Evolutionary conservation across 2,113 vertebrate genomes (phyloP).

Genomic region (Natator depressus): DNA sequence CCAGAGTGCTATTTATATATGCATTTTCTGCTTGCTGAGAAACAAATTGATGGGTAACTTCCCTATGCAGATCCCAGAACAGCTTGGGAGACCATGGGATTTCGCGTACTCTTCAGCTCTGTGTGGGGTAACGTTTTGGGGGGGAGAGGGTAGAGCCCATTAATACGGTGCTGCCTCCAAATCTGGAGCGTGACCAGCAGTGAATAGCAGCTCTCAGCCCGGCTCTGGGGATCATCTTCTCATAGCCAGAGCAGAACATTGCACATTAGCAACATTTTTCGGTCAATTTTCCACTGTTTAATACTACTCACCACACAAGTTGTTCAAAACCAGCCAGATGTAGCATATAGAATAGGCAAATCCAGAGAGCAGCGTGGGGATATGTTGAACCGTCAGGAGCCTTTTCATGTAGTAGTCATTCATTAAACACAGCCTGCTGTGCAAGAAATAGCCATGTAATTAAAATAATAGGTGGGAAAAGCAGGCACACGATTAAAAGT

Average conservation of each 20-base stretch:
- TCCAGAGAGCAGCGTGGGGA: not conserved
- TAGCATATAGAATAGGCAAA: not conserved
- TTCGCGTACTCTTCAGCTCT: not conserved
- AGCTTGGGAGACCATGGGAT: not conserved
- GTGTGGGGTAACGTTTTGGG: not conserved
- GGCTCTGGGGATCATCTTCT: not conserved
- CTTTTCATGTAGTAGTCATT: not conserved
- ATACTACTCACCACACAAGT: conserved; percentile 27
- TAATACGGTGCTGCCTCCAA: not conserved
- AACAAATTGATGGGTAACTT: not conserved
- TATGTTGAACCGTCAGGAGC: not conserved
- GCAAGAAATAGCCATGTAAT: conserved; percentile 4
- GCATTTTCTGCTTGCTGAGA: not conserved
- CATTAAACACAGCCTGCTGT: not conserved
- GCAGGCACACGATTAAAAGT: not conserved
- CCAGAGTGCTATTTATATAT: not conserved
- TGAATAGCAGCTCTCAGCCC: not conserved
- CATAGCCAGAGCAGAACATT: conserved; percentile 64
- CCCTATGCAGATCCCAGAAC: not conserved
- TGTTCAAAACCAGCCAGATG: not conserved
- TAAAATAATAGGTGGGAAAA: conserved; percentile 5
- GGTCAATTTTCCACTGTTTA: conserved; percentile 66
- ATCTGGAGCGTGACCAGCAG: not conserved
- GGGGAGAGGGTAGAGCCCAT: not conserved
- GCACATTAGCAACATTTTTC: conserved; percentile 66